Evolutionary conservation across 2,888 invertebrate genomes (phyloP).

Genomic region (Ischnus inquisitorius): DNA sequence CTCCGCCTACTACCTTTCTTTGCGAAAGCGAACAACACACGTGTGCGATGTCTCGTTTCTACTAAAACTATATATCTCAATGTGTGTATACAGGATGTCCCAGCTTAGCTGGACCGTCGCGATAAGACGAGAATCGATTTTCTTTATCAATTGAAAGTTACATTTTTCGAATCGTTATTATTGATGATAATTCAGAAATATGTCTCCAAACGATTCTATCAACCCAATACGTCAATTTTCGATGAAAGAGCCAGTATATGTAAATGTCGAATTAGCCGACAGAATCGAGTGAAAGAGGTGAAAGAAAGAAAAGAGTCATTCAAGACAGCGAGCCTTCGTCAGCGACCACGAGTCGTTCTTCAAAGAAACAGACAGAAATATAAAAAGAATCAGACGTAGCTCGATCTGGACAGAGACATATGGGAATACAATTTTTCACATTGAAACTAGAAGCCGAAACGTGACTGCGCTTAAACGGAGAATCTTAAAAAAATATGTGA

Average conservation of each 20-base stretch:
- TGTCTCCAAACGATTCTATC: too few species aligned
- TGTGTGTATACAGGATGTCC: conserved; percentile 47
- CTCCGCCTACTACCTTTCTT: conserved; percentile 67
- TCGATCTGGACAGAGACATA: conserved; percentile 49
- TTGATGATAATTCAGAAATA: neutral
- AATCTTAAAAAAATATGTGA: conserved; percentile 85
- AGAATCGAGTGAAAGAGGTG: conserved; percentile 30
- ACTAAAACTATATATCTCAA: conserved; percentile 50
- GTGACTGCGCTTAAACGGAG: conserved; percentile 83
- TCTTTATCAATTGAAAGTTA: conserved; percentile 7
- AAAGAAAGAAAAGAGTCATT: conserved; percentile 49
- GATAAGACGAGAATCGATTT: conserved; percentile 2
- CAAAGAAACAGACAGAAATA: conserved; percentile 22
- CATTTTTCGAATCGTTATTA: neutral
- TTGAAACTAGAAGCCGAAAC: conserved; percentile 73
- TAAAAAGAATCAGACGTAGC: conserved; percentile 24
- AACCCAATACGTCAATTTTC: too few species aligned
- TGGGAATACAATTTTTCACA: conserved; percentile 69
- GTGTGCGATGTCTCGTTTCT: conserved; percentile 60
- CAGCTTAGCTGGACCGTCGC: conserved; percentile 17
- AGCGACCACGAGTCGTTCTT: conserved; percentile 28
- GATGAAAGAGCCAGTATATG: neutral
- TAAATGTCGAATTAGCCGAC: neutral
- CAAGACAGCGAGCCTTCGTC: conserved; percentile 63
- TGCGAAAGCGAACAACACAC: conserved; percentile 61